phyloP scores from a whole-genome alignment of 2,113 vertebrate genomes.

The Carassius carassius region DNA sequence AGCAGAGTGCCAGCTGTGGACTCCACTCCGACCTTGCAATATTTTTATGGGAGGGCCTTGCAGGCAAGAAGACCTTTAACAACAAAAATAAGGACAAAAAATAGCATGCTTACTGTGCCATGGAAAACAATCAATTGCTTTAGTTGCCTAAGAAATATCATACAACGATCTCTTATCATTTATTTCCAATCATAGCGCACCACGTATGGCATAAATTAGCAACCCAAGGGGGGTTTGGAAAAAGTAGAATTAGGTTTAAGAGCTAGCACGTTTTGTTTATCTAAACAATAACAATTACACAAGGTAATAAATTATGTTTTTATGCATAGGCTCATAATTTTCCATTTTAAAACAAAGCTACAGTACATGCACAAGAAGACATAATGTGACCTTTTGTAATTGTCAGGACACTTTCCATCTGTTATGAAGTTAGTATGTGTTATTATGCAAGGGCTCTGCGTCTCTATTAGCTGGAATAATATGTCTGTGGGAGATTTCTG shows the following conservation, averaged over 20 bases:
- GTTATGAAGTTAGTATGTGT: background rate
- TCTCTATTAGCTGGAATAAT: background rate
- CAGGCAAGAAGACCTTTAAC: background rate
- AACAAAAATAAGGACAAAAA: background rate
- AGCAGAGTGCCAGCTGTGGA: constrained; percentile 1
- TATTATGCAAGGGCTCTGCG: background rate
- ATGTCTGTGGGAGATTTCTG: constrained; percentile 7
- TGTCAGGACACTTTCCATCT: constrained; percentile 13
- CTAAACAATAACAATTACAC: background rate
- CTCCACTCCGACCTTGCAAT: constrained; percentile 33
- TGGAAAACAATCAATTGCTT: background rate
- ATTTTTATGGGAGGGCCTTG: constrained; percentile 17
- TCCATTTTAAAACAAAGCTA: background rate
- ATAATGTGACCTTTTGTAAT: background rate
- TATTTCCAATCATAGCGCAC: background rate
- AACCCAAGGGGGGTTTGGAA: background rate
- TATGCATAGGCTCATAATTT: background rate
- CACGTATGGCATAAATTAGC: background rate
- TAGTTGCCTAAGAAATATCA: background rate
- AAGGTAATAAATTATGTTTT: background rate
- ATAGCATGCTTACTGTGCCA: background rate
- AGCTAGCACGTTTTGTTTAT: background rate
- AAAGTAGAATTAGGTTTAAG: background rate
- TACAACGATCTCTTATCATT: background rate
- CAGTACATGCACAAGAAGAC: background rate